These are phyloP conservation scores for Diorhabda elongata DNA, from an alignment of 1,140 invertebrate genomes.

Conservation along the genomic window DNA sequence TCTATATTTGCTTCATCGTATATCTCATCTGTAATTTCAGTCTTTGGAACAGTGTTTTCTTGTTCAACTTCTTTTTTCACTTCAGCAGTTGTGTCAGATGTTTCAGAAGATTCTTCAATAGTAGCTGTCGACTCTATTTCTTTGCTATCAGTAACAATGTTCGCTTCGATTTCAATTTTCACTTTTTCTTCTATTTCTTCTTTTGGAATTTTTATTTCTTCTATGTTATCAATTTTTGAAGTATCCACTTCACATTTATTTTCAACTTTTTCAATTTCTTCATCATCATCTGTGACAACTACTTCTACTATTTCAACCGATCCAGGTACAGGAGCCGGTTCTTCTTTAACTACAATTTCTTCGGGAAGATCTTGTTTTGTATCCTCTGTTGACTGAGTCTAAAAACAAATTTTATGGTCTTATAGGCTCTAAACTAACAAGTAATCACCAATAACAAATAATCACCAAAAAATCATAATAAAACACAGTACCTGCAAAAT, in stretches of 20 bases:
- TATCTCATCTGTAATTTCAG: conserved; percentile 39
- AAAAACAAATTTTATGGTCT: neutral
- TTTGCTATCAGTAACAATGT: conserved; percentile 19
- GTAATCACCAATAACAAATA: no score
- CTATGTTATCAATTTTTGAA: conserved; percentile 21
- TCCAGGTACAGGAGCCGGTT: conserved; percentile 20
- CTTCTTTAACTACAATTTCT: conserved; percentile 14
- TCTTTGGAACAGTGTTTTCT: conserved; percentile 10
- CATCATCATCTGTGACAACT: conserved; percentile 40
- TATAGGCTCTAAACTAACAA: no score
- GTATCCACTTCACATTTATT: conserved; percentile 42
- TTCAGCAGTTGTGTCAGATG: conserved; percentile 7
- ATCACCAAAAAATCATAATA: no score
- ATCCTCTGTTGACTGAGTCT: neutral
- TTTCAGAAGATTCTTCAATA: conserved; percentile 35
- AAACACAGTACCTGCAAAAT: no score
- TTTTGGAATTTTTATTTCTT: conserved; percentile 28
- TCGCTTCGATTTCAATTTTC: conserved; percentile 18
- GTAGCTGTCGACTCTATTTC: conserved; percentile 31
- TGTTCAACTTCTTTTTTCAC: conserved; percentile 23
- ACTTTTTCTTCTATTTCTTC: conserved; percentile 27
- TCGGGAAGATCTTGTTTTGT: conserved; percentile 7
- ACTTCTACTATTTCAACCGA: conserved; percentile 41
- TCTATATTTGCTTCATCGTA: conserved; percentile 58
- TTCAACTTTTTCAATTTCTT: conserved; percentile 42